phyloP scores from a whole-genome alignment of 2,113 vertebrate genomes.

The Condylura cristata region DNA sequence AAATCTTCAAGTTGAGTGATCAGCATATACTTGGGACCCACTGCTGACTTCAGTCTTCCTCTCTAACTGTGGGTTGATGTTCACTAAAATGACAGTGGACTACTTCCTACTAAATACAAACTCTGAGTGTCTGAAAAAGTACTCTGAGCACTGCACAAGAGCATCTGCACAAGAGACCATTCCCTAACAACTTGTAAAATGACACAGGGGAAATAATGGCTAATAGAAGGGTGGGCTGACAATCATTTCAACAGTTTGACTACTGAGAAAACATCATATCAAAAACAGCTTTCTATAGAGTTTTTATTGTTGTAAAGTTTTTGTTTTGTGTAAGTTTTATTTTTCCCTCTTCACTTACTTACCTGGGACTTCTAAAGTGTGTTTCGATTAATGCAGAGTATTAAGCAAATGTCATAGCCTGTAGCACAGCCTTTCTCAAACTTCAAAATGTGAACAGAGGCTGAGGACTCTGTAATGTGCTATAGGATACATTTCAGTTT shows the following conservation, averaged over 20 bases:
- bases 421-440: not conserved
- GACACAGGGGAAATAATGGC: not conserved
- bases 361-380: not conserved
- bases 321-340: not conserved
- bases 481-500: not conserved
- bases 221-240: not conserved
- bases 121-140: not conserved
- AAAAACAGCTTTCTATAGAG: not conserved
- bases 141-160: too few species aligned
- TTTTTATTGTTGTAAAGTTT: not conserved
- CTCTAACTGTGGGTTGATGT: not conserved
- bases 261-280: constrained; percentile 17
- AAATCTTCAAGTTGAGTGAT: not conserved
- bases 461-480: not conserved
- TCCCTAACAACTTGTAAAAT: not conserved
- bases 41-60: not conserved
- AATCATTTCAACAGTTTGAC: not conserved
- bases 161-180: not conserved
- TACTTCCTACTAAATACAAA: not conserved
- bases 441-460: not conserved
- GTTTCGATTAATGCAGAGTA: not conserved
- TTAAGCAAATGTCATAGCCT: not conserved
- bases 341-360: not conserved
- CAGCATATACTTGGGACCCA: not conserved
- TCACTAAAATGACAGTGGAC: not conserved